phyloP scores from a whole-genome alignment of 2,888 invertebrate genomes.

The Caenorhabditis auriculariae region DNA sequence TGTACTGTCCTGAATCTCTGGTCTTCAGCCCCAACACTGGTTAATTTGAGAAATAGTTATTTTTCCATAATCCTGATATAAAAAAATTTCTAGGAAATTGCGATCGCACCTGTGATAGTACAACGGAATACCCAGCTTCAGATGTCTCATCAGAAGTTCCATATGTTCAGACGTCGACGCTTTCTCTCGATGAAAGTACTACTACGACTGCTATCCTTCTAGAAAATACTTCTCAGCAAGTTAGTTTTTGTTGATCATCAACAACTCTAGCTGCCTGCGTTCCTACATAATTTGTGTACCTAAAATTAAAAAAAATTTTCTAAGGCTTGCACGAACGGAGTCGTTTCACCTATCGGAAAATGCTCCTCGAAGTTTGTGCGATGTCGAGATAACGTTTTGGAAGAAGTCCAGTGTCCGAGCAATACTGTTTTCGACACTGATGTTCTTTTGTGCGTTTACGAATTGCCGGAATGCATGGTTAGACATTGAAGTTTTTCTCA shows the following conservation, averaged over 20 bases:
- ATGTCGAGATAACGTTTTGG: slow-evolving; percentile 15
- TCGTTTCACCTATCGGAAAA: slow-evolving; percentile 17
- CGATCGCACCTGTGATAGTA: slow-evolving; percentile 16
- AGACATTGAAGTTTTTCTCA: too few species aligned
- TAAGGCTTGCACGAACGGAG: slow-evolving; percentile 19
- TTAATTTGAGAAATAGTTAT: background rate
- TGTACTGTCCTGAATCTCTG: slow-evolving; percentile 15
- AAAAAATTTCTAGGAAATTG: too few species aligned
- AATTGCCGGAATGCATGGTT: slow-evolving; percentile 31
- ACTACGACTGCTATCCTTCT: too few species aligned
- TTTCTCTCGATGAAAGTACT: background rate
- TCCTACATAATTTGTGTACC: background rate
- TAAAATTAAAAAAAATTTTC: background rate
- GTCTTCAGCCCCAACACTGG: slow-evolving; percentile 20
- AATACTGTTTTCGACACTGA: slow-evolving; percentile 35
- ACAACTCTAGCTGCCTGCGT: background rate
- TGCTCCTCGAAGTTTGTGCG: slow-evolving; percentile 30
- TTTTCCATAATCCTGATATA: too few species aligned
- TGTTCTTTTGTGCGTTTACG: slow-evolving; percentile 37
- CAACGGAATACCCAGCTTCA: slow-evolving; percentile 2
- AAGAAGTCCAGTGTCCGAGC: slow-evolving; percentile 32
- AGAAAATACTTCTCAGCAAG: too few species aligned
- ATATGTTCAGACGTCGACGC: slow-evolving; percentile 5
- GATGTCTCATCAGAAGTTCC: background rate
- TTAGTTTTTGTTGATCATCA: too few species aligned